Evolutionary conservation across 2,888 invertebrate genomes (phyloP), one percentile per base, ranked within the genome.

Genomic region (Polydrusus pterygomalis): DNA sequence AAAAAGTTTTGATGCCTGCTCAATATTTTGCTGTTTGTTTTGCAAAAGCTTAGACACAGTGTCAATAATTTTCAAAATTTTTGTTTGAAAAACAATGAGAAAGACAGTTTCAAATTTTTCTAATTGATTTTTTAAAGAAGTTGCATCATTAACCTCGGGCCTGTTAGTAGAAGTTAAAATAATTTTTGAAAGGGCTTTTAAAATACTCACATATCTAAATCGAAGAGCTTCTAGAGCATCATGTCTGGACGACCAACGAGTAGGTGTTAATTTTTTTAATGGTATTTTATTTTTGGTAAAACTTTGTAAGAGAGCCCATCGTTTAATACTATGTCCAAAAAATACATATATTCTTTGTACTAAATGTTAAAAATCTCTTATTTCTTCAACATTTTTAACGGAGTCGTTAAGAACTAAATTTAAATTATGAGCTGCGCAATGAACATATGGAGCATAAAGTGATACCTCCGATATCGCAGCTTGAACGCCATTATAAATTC

Each of bases 391-490:
- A 63, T 15, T 17, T 15, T 40, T 63, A 17, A 63, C 63, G 1
- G 63, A 63, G 45, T 63, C 77, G 54, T 77, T 77, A 34, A 74
- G n/a, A 30, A 77, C 51, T 25, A 74, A 43, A 70, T 77, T 77
- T 15, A 49, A 49, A 70, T 74, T 74, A 74, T 74, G 77, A 38
- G 67, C 77, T 30, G 64, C 68, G 40, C 74, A 77, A 51, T 77
- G 74, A 49, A 77, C 63, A 51, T 74, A 77, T 17, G 62, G 17
- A 11, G 77, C 74, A 56, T 67, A 70, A 45, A 40, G 49, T 11
- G 45, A 47, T 62, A 56, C 17, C 30, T 56, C n/a, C 34, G 40
- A 67, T 56, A 75, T 72, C 63, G 62, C 25, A 10, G 63, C 65
- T 73, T 75, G 49, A 18, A 75, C 70, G 18, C 65, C 69, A 34